Evolutionary conservation across 2,888 invertebrate species (phyloP).

Genomic region (Dioctria linearis): DNA sequence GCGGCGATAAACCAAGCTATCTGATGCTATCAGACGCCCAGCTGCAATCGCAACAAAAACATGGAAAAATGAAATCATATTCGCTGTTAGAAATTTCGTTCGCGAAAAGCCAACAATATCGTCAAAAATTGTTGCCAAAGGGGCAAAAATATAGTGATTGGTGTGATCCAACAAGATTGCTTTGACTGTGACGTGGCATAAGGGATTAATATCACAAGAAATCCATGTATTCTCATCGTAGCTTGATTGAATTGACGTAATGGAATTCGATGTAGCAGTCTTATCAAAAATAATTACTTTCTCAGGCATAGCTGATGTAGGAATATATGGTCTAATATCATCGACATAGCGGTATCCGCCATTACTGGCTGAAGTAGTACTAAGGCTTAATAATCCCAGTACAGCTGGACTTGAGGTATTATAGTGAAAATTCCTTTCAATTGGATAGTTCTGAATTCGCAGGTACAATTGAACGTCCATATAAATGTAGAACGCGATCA

Average conservation of each 20-base stretch:
- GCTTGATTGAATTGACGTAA: slow-evolving; percentile 44
- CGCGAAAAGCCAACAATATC: slow-evolving; percentile 77
- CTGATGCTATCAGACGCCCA: slow-evolving; percentile 83
- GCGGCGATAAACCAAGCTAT: slow-evolving; percentile 80
- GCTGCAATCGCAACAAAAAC: slow-evolving; percentile 82
- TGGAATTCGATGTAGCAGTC: slow-evolving; percentile 30
- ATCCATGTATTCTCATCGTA: slow-evolving; percentile 76
- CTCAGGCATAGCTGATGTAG: slow-evolving; percentile 41
- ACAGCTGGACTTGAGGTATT: slow-evolving; percentile 61
- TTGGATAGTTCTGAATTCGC: slow-evolving; percentile 79
- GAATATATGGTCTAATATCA: not conserved
- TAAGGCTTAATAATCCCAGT: slow-evolving; percentile 8
- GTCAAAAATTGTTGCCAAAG: slow-evolving; percentile 83
- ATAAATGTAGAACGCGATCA: slow-evolving; percentile 77
- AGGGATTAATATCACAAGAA: slow-evolving; percentile 81
- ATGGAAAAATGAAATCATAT: slow-evolving; percentile 86
- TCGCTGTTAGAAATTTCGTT: slow-evolving; percentile 80
- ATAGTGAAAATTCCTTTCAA: slow-evolving; percentile 73
- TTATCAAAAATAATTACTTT: slow-evolving; percentile 24
- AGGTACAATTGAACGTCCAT: slow-evolving; percentile 83
- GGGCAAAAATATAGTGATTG: slow-evolving; percentile 87
- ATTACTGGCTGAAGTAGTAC: slow-evolving; percentile 23
- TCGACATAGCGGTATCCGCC: not conserved
- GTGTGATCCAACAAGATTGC: slow-evolving; percentile 86
- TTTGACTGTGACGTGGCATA: slow-evolving; percentile 88